A percentile compares a stretch with the other conserved stretches of the same genome.
Conservation (phyloP, 30 jellyfish, hydroid and myxozoan genomes). For the Aurelia aurita complex sp. Pacific region DNA sequence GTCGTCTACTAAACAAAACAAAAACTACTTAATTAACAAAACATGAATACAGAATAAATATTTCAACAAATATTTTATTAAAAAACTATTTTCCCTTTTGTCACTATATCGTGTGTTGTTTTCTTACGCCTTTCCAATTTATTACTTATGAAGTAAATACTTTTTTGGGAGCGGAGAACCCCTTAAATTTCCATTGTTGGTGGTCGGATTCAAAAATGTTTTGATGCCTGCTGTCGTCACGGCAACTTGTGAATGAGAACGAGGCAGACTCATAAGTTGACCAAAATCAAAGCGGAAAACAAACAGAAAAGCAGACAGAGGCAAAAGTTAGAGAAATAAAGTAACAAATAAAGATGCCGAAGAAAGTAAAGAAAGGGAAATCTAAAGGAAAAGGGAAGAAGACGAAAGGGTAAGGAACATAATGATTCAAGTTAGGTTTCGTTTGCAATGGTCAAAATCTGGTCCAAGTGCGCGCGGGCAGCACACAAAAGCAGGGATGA, state of each 20-base stretch:
- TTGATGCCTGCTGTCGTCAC: conserved; percentile 25
- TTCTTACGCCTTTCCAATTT: too few relatives aligned
- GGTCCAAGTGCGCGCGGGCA: neutral
- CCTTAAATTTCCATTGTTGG: too few relatives aligned
- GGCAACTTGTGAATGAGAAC: conserved; percentile 36
- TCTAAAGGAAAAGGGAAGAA: conserved; percentile 43
- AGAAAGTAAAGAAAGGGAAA: conserved; percentile 54
- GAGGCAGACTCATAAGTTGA: conserved; percentile 36
- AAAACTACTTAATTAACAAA: too few relatives aligned
- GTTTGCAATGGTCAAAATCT: neutral
- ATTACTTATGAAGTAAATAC: too few relatives aligned
- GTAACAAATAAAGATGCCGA: conserved; percentile 49
- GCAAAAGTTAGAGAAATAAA: neutral
- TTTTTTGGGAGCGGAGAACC: too few relatives aligned
- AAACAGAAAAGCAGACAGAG: neutral
- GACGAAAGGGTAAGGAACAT: conserved; percentile 51
- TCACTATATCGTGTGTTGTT: too few relatives aligned
- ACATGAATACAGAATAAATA: too few relatives aligned
- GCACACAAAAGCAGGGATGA: too few relatives aligned
- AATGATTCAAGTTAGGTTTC: neutral
- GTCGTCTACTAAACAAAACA: too few relatives aligned
- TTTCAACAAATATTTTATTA: too few relatives aligned
- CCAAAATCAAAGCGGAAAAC: neutral
- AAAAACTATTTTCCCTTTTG: too few relatives aligned
- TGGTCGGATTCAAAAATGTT: too few relatives aligned